A percentile compares a stretch with the other conserved stretches of the same genome.
These are phyloP conservation scores for Oscheius sp. DNA, from an alignment of 1,140 invertebrate species.

Conservation along the genomic window DNA sequence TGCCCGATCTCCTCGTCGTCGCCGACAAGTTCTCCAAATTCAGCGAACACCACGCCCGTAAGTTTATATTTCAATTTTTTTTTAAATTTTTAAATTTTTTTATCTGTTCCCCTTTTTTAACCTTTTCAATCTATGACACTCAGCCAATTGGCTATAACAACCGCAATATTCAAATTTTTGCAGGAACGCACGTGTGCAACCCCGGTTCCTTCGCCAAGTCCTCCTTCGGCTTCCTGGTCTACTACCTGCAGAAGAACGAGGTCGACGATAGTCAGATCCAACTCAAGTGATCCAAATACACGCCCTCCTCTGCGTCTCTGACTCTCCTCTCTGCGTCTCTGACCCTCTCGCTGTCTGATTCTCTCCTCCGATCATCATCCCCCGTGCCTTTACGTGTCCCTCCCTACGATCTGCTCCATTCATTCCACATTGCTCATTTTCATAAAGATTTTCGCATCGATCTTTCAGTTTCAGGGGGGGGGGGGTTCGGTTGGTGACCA, in stretches of 20 bases:
- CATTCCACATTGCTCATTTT: neutral
- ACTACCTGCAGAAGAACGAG: conserved; percentile 14
- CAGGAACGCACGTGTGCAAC: conserved; percentile 26
- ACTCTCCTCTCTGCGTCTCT: neutral
- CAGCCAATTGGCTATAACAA: too few relatives aligned
- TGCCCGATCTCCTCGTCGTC: conserved; percentile 27
- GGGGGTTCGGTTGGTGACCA: too few relatives aligned
- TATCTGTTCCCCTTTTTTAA: too few relatives aligned
- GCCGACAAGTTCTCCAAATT: conserved; percentile 28
- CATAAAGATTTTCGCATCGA: neutral
- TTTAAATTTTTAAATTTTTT: neutral
- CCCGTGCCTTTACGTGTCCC: neutral
- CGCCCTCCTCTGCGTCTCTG: too few relatives aligned
- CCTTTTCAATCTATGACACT: too few relatives aligned
- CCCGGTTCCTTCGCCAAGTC: conserved; percentile 24
- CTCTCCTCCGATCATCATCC: neutral
- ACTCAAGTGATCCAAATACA: too few relatives aligned
- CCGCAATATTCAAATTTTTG: neutral
- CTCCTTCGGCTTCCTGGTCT: conserved; percentile 28
- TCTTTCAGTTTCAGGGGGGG: too few relatives aligned
- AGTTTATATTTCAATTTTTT: neutral
- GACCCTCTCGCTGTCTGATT: neutral
- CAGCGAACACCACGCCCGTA: conserved; percentile 10
- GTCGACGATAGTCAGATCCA: conserved; percentile 12
- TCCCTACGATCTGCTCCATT: neutral